phyloP scores from a whole-genome alignment of 2,113 vertebrate genomes.

The Elephas maximus region DNA sequence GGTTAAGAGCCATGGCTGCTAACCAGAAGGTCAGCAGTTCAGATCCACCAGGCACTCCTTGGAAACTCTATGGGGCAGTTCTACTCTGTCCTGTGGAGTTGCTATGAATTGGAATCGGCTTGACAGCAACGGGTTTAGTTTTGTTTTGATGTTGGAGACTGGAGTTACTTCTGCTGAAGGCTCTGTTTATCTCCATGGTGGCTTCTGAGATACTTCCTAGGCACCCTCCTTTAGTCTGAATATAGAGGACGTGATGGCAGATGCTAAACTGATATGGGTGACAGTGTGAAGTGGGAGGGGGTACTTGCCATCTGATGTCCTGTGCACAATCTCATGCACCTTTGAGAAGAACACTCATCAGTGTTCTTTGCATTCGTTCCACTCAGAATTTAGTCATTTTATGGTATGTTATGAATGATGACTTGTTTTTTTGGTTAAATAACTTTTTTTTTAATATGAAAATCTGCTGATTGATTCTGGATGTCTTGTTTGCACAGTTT shows the following conservation, averaged over 20 bases:
- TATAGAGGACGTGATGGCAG: accelerated
- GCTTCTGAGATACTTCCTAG: not conserved
- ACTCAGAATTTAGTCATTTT: not conserved
- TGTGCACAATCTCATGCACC: accelerated
- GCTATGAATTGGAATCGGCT: too few species aligned
- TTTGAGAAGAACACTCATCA: not conserved
- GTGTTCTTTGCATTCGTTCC: not conserved
- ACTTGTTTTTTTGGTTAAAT: not conserved
- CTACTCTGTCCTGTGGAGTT: too few species aligned
- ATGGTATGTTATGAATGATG: not conserved
- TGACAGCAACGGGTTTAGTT: too few species aligned
- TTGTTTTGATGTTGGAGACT: not conserved
- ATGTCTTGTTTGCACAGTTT: not conserved
- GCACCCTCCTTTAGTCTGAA: not conserved
- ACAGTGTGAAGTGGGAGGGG: not conserved
- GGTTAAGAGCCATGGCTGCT: too few species aligned
- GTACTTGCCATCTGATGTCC: not conserved
- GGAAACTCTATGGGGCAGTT: too few species aligned
- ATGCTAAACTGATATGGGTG: not conserved
- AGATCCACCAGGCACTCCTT: too few species aligned
- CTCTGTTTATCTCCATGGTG: not conserved
- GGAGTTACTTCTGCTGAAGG: not conserved
- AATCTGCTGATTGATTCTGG: not conserved
- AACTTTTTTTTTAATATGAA: not conserved
- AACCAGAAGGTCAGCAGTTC: too few species aligned